A percentile compares a stretch with the other conserved stretches of the same genome.
These are phyloP conservation scores for Lypha dubia DNA, from an alignment of 2,888 invertebrate species.

Conservation along the genomic window DNA sequence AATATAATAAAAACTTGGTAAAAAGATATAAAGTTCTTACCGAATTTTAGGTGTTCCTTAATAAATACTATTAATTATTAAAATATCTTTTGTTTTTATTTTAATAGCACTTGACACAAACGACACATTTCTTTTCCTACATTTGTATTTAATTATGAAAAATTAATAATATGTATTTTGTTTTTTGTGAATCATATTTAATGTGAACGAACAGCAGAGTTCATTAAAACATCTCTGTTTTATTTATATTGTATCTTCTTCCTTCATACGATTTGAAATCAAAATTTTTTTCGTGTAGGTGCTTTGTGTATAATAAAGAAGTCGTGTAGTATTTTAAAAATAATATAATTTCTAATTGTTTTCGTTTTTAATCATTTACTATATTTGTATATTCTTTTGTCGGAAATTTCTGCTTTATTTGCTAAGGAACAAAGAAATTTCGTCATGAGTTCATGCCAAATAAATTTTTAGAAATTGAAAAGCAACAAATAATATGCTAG, in stretches of 20 bases:
- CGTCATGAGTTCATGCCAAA: slow-evolving; percentile 9
- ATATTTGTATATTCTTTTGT: slow-evolving; percentile 42
- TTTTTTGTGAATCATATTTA: slow-evolving; percentile 27
- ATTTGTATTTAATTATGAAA: neutral
- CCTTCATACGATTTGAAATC: neutral
- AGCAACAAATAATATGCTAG: neutral
- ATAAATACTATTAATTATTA: no score
- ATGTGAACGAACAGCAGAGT: neutral
- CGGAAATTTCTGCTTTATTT: slow-evolving; percentile 37
- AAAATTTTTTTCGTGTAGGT: slow-evolving; percentile 49
- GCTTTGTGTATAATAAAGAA: slow-evolving; percentile 7
- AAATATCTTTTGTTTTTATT: no score
- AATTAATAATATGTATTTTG: neutral
- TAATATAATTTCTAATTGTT: slow-evolving; percentile 48
- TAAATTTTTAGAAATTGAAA: neutral
- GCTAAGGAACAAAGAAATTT: slow-evolving; percentile 39
- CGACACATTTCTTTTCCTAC: neutral
- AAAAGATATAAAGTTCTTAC: neutral
- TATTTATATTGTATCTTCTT: no score
- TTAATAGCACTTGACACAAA: no score
- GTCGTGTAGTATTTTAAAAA: slow-evolving; percentile 57
- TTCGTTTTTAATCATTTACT: slow-evolving; percentile 26
- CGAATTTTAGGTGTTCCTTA: neutral
- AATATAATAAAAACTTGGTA: neutral
- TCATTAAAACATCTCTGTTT: neutral